These are phyloP conservation scores for Pogonognathellus flavescens DNA, from an alignment of 1,140 invertebrate species.

Conservation along the genomic window DNA sequence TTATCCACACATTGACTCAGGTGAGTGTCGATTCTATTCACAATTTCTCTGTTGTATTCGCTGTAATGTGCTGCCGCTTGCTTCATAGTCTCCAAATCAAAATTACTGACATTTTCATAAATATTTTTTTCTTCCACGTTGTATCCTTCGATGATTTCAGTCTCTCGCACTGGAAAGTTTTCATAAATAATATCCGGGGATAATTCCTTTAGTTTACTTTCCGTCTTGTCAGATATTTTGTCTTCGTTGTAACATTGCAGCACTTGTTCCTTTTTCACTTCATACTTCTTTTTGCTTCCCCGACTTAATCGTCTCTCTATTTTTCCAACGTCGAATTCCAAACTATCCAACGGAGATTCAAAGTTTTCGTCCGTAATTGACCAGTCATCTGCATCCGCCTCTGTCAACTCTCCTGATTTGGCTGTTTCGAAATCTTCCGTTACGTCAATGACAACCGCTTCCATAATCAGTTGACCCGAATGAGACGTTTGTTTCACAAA, in stretches of 20 bases:
- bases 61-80: background rate
- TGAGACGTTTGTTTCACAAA: slow-evolving; percentile 90
- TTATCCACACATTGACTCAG: slow-evolving; percentile 1
- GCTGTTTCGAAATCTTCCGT: slow-evolving; percentile 46
- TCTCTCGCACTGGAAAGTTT: background rate
- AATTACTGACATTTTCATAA: background rate
- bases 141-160: slow-evolving; percentile 26
- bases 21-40: slow-evolving; percentile 21
- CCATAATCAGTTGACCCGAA: slow-evolving; percentile 88
- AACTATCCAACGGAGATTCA: slow-evolving; percentile 48
- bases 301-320: slow-evolving; percentile 25
- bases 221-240: slow-evolving; percentile 50
- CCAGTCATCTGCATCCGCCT: slow-evolving; percentile 57
- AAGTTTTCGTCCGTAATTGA: slow-evolving; percentile 53
- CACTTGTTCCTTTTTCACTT: slow-evolving; percentile 2
- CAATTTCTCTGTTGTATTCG: background rate
- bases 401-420: slow-evolving; percentile 41
- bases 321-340: slow-evolving; percentile 39
- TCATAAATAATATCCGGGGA: background rate
- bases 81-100: background rate
- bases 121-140: slow-evolving; percentile 50
- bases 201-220: slow-evolving; percentile 8
- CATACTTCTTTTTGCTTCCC: slow-evolving; percentile 19
- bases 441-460: slow-evolving; percentile 92
- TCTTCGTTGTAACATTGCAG: slow-evolving; percentile 39